Evolutionary conservation across 2,113 vertebrate species (phyloP), one percentile per base, ranked within the genome.

Genomic region (Saccopteryx leptura): DNA sequence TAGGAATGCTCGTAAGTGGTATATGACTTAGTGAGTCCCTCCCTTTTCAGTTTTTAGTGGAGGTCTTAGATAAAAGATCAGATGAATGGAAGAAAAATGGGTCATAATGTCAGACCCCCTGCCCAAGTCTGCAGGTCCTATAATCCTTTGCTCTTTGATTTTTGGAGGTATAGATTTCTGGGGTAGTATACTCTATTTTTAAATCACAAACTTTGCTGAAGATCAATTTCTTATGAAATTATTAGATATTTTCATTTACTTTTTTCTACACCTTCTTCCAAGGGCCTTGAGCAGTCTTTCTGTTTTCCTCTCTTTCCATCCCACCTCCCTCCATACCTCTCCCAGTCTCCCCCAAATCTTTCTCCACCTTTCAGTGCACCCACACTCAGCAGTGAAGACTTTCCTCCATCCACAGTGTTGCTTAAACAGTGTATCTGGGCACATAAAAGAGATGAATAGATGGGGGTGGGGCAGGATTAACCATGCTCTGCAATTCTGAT

Each of bases 131-230:
- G 0, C 26, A 83, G 18, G 6, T 71, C 74, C 65, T 78, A 5
- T 82, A 89, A 93, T 93, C 33, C 71, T 17, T 92, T 76, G 9
- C 31, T 65, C 65, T 88, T 80, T 83, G 24, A 86, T 54, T 46
- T 93, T 31, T 0, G 2, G 1, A 3, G 21, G 7, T n/a, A 19
- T 48, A 18, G 84, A 80, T 85, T 92, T 92, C 85, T 88, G 56
- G 28, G 31, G 66, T 13, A 7, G 26, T 11, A 72, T 11, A 21
- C 28, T 19, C 50, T 39, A 14, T 69, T 93, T 94, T 56, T 84
- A 94, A 88, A 50, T 66, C 18, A 81, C n/a, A 80, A 24, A 87
- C 80, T 93, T 93, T 76, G 31, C 18, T 72, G 24, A 61, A 65
- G 31, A 3, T 82, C 39, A 48, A 15, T 52, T 82, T 87, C 65